A percentile compares a stretch with the other conserved stretches of the same genome.
phyloP scores from a whole-genome alignment of 2,888 invertebrate species.

The Lissonota sp. region DNA sequence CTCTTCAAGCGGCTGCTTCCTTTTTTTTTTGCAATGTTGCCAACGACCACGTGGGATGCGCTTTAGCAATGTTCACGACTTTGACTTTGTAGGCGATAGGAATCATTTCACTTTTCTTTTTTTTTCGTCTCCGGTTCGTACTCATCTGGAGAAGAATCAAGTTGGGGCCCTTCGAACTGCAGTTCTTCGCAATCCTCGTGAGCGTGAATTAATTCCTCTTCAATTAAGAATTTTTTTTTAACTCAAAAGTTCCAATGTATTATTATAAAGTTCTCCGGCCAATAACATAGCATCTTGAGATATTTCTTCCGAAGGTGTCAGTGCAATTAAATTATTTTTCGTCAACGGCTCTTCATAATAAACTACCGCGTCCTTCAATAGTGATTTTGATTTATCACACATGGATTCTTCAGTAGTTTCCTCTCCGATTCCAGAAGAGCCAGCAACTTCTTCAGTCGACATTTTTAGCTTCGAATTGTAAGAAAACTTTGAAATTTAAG shows the following conservation, averaged over 20 bases:
- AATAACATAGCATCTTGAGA: conserved; percentile 35
- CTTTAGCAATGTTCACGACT: conserved; percentile 44
- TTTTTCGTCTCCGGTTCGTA: conserved; percentile 35
- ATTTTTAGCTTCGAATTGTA: not conserved
- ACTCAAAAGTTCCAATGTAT: conserved; percentile 9
- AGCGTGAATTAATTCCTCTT: conserved; percentile 31
- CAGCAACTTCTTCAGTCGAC: conserved; percentile 13
- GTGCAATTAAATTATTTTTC: conserved; percentile 32
- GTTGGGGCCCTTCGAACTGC: conserved; percentile 29
- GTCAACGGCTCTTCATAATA: conserved; percentile 9
- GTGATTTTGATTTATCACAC: conserved; percentile 21
- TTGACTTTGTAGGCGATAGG: conserved; percentile 49
- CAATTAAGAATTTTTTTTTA: conserved; percentile 35
- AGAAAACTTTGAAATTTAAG: not conserved
- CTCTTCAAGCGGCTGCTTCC: conserved; percentile 49
- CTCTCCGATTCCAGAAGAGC: conserved; percentile 7
- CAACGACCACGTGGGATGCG: conserved; percentile 51
- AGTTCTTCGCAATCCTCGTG: conserved; percentile 28
- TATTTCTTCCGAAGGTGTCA: conserved; percentile 15
- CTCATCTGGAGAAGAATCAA: conserved; percentile 26
- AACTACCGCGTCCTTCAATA: conserved; percentile 8
- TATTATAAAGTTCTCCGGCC: conserved; percentile 34
- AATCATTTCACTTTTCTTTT: not conserved
- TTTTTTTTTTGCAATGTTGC: conserved; percentile 45
- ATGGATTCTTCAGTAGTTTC: conserved; percentile 13